phyloP scores from a whole-genome alignment of 2,797 vertebrate genomes.

The Cyprinella venusta region DNA sequence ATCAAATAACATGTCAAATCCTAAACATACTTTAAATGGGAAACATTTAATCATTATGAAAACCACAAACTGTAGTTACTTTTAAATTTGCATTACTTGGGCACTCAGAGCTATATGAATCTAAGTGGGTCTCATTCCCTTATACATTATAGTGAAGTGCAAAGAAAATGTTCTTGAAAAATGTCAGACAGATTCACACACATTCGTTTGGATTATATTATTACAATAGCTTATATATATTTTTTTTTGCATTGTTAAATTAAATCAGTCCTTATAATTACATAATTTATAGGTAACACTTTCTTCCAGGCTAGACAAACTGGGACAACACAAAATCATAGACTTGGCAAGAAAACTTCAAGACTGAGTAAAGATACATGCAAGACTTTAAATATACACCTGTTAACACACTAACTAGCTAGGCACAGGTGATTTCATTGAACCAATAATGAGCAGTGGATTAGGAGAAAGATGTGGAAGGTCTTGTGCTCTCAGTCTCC shows the following conservation, averaged over 20 bases:
- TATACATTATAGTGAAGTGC: not conserved
- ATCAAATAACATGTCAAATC: slow-evolving; percentile 27
- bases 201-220: not conserved
- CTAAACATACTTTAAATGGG: not conserved
- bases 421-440: no score
- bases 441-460: no score
- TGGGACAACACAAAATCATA: no score
- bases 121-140: not conserved
- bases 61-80: not conserved
- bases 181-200: not conserved
- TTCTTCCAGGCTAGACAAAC: no score
- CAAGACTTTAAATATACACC: no score
- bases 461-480: no score
- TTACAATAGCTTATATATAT: not conserved
- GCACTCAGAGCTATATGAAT: not conserved
- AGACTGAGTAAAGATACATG: no score
- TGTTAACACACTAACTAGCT: no score
- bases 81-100: slow-evolving; percentile 8
- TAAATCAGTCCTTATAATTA: not conserved
- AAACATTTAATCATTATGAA: not conserved
- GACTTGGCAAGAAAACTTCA: no score
- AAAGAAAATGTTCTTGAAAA: not conserved
- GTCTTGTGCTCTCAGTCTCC: no score
- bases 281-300: not conserved
- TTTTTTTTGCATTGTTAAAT: not conserved